Conservation (phyloP, 2,797 vertebrate genomes). For the Mycteria americana region DNA sequence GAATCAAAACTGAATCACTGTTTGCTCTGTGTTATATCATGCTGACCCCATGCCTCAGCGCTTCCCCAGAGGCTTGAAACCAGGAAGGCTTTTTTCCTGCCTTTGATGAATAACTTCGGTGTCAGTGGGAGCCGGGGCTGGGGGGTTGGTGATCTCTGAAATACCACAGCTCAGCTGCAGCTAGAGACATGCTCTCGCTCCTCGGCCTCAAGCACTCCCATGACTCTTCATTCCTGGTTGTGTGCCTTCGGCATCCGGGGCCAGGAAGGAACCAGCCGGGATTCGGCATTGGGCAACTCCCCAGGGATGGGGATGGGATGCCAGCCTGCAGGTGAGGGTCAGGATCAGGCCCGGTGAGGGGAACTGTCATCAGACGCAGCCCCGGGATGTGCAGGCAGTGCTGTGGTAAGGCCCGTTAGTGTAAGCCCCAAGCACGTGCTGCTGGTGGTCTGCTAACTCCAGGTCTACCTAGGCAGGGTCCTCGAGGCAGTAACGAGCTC, state of each 20-base stretch:
- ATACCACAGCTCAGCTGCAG: not conserved
- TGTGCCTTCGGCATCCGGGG: not conserved
- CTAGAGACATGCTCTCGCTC: not conserved
- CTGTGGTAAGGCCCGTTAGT: not conserved
- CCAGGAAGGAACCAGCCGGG: not conserved
- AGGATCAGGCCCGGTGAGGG: not conserved
- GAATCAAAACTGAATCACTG: constrained; percentile 28
- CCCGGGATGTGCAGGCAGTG: not conserved
- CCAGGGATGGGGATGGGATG: not conserved
- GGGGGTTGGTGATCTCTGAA: not conserved
- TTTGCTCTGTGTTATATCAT: not conserved
- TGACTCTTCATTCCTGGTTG: not conserved
- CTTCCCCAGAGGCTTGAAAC: not conserved
- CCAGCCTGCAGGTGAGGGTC: fast-evolving
- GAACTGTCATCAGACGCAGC: not conserved
- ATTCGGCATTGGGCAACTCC: not conserved
- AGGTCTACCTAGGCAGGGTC: not conserved
- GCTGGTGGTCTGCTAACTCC: not conserved
- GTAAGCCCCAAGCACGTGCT: fast-evolving
- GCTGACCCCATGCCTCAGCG: not conserved
- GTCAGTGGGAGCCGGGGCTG: not conserved
- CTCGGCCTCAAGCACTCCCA: not conserved
- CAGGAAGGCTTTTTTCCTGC: not conserved
- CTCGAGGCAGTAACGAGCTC: not conserved
- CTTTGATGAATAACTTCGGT: not conserved